Evolutionary conservation across 2,888 invertebrate genomes (phyloP), one percentile per base, ranked within the genome.

Genomic region (Hedychridium roseum): DNA sequence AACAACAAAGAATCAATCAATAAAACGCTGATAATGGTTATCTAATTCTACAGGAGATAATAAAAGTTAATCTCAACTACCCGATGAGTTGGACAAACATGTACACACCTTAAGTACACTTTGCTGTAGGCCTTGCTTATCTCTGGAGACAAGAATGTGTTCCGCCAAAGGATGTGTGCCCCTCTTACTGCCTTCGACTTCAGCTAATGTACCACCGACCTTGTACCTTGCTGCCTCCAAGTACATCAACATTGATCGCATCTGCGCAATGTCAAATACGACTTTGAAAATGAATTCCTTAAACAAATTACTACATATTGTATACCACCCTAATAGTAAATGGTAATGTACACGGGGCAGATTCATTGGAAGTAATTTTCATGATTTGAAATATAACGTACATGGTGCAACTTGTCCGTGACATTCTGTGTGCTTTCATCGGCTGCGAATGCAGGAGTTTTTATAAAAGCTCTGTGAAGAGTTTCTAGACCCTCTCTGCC

Each of bases 361-460:
- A n/a, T n/a, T n/a, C n/a, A n/a, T n/a, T n/a, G n/a, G n/a, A n/a
- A n/a, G n/a, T n/a, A n/a, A n/a, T n/a, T n/a, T n/a, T n/a, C n/a
- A n/a, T n/a, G n/a, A n/a, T n/a, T n/a, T n/a, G n/a, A 32, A 27
- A 30, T 14, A 17, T 4, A 28, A 80, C 87, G 82, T 81, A 94
- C 94, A 77, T 95, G 94, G 74, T 92, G 91, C n/a, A 96, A 80
- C 81, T 94, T 94, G 71, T 95, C 94, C 17, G 89, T 88, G 15
- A 95, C 91, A 67, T 92, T 95, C 71, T 94, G 94, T 66, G 94
- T 92, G 34, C 94, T 92, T 74, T 94, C 93, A 60, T 91, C 90
- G 40, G 87, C 88, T 38, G 92, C 94, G 75, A 92, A 92, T 39
- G 88, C 91, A 0, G 93, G 92, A 4, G 91, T 90, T 71, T 91